Evolutionary conservation across 2,888 invertebrate genomes (phyloP), one percentile per base, ranked within the genome.

Genomic region (Steinernema hermaphroditum): DNA sequence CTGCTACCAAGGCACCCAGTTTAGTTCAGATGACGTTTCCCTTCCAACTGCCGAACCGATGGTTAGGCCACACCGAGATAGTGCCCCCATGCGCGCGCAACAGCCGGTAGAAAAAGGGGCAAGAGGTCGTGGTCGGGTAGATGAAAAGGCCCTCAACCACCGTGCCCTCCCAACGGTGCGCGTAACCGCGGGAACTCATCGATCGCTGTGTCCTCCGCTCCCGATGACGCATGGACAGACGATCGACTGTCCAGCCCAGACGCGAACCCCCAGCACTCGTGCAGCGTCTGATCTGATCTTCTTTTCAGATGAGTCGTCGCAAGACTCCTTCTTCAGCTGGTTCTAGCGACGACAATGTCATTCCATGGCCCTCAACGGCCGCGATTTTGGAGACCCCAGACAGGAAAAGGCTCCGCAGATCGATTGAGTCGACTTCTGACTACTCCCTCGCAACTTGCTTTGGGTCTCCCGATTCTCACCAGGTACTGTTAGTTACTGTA

Each of bases 241-340:
- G 12, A 22, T 6, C 2, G 24, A 32, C 62, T 32, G 29, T 62
- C 32, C 46, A 19, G 46, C 46, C 4, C 46, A 46, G 43, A 41
- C 16, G 9, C 16, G 8, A 16, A 8, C 8, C 8, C 43, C 8
- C 9, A 12, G 16, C 8, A 41, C 43, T 8, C 43, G 43, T 41
- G 43, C 43, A 41, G 16, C 22, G 2, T 27, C 62, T 32, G 62
- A 32, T 22, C 50, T 22, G 22, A 50, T 22, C 50, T 22, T 24
- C 19, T 2, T 54, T 62, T 9, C 32, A 62, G 62, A 62, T 62
- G 62, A 62, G 62, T 62, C 62, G 62, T 62, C 62, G 62, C 62
- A 62, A 62, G 34, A 34, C 62, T 16, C 62, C 62, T 62, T 62
- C 62, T 62, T 62, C 27, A 16, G 62, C 62, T 62, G 62, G 62